These are phyloP conservation scores for Ploceus nigricollis DNA, from an alignment of 2,113 vertebrate species.

Conservation along the genomic window DNA sequence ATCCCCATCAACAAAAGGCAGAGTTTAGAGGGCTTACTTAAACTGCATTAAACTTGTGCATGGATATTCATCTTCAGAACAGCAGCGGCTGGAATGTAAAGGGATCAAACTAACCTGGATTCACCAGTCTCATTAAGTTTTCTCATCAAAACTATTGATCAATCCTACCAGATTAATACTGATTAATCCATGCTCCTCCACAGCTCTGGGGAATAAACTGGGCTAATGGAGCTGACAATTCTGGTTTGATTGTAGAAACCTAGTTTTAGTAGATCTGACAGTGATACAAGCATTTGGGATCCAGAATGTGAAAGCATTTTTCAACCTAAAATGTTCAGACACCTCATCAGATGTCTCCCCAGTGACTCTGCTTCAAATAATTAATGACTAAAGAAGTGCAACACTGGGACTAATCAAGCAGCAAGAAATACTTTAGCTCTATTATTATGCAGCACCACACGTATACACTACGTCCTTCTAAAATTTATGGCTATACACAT, in stretches of 20 bases:
- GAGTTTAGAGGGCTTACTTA: not conserved
- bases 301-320: not conserved
- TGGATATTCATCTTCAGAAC: not conserved
- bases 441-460: not conserved
- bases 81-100: not conserved
- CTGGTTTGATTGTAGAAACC: not conserved
- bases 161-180: not conserved
- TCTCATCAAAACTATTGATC: not conserved
- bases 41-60: not conserved
- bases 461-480: rapidly evolving
- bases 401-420: not conserved
- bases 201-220: not conserved
- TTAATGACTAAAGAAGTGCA: not conserved
- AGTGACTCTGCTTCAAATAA: not conserved
- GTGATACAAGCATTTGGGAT: not conserved
- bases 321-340: not conserved
- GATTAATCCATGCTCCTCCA: not conserved
- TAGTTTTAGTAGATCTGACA: not conserved
- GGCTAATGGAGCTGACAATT: not conserved
- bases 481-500: not conserved
- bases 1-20: not conserved
- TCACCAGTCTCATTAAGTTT: not conserved
- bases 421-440: not conserved
- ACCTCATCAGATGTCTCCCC: slow-evolving; percentile 4
- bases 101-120: not conserved